Evolutionary conservation across 2,888 invertebrate genomes (phyloP).

Genomic region (Noctua pronuba): DNA sequence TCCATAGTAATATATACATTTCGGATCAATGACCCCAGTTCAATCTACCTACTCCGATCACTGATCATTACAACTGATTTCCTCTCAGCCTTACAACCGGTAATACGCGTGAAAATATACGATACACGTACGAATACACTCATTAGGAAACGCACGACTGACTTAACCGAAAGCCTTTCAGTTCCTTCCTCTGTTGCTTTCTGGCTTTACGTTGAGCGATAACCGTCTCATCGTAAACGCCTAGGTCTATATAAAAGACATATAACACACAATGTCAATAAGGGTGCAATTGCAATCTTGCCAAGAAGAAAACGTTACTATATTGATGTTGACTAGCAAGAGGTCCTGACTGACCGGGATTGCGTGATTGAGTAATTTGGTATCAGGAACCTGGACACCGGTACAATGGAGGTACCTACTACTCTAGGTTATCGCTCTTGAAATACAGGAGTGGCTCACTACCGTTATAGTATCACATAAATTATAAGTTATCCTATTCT

Average conservation of each 20-base stretch:
- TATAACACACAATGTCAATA: neutral
- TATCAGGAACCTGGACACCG: too few species aligned
- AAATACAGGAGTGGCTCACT: neutral
- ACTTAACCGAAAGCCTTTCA: neutral
- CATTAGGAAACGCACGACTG: slow-evolving; percentile 38
- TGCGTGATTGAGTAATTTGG: neutral
- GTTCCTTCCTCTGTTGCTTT: slow-evolving; percentile 21
- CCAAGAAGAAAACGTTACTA: neutral
- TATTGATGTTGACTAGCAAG: neutral
- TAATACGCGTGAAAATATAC: slow-evolving; percentile 34
- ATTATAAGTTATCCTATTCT: neutral
- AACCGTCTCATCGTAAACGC: slow-evolving; percentile 7
- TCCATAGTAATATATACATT: too few species aligned
- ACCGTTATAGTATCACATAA: neutral
- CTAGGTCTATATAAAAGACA: neutral
- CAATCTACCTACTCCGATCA: too few species aligned
- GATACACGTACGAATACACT: slow-evolving; percentile 47
- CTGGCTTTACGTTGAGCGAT: slow-evolving; percentile 11
- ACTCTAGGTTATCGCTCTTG: neutral
- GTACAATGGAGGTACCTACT: neutral
- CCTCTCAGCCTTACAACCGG: slow-evolving; percentile 9
- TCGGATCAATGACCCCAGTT: too few species aligned
- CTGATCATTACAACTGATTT: slow-evolving; percentile 45
- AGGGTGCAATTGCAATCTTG: neutral
- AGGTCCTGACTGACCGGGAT: neutral